A percentile compares a stretch with the other conserved stretches of the same genome.
These are phyloP conservation scores for Megastigmus dorsalis DNA, from an alignment of 2,888 invertebrate genomes.

Conservation along the genomic window DNA sequence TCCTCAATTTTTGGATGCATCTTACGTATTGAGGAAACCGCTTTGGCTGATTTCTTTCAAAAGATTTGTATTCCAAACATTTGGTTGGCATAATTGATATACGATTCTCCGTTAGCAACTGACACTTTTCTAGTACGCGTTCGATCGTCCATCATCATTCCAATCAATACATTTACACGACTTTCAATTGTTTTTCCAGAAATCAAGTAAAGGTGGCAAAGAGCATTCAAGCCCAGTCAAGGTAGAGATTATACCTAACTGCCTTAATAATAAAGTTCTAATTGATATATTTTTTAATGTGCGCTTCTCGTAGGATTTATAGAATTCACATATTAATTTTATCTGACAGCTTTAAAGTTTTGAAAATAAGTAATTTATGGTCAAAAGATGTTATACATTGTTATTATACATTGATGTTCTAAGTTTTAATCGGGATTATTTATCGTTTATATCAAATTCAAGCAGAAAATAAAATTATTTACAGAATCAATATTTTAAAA, in stretches of 20 bases:
- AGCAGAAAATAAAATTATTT: neutral
- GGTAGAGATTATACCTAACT: slow-evolving; percentile 76
- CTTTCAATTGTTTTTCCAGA: slow-evolving; percentile 78
- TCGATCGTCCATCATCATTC: neutral
- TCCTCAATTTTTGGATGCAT: too few species aligned
- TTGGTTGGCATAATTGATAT: neutral
- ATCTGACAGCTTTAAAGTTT: slow-evolving; percentile 35
- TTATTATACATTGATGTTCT: too few species aligned
- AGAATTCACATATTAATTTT: slow-evolving; percentile 49
- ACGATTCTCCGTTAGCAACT: slow-evolving; percentile 6
- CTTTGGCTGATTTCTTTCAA: too few species aligned
- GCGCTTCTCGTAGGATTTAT: slow-evolving; percentile 52
- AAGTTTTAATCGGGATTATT: too few species aligned
- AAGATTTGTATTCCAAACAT: neutral
- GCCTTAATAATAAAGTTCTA: slow-evolving; percentile 31
- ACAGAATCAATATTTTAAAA: too few species aligned
- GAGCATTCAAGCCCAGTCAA: slow-evolving; percentile 81
- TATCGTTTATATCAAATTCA: neutral
- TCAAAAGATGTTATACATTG: neutral
- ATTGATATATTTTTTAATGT: slow-evolving; percentile 38
- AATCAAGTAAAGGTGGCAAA: slow-evolving; percentile 87
- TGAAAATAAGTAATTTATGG: neutral
- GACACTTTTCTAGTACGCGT: slow-evolving; percentile 1
- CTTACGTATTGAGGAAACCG: too few species aligned
- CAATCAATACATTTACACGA: slow-evolving; percentile 52